Percentiles rank a stretch among this genome's conserved stretches.
phyloP scores from a whole-genome alignment of 2,888 invertebrate genomes.

The Choristoneura rosaceana region DNA sequence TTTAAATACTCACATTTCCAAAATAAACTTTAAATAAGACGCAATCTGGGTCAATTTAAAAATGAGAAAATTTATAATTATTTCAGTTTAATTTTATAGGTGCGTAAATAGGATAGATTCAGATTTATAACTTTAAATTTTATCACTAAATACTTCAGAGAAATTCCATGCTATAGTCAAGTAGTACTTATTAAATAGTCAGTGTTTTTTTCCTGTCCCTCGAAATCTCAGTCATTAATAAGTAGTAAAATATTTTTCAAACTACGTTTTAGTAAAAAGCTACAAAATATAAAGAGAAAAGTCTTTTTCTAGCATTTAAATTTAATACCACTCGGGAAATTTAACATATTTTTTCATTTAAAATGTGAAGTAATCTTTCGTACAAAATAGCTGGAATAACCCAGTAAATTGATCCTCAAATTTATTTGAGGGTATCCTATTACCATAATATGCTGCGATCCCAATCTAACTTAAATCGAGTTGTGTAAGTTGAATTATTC shows the following conservation, averaged over 20 bases:
- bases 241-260: too few relatives aligned
- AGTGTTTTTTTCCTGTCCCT: too few relatives aligned
- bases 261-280: not conserved
- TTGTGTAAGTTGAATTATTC: slow-evolving; percentile 23
- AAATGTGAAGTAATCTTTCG: not conserved
- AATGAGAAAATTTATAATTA: too few relatives aligned
- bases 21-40: too few relatives aligned
- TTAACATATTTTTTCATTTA: not conserved
- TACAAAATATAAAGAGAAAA: not conserved
- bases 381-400: slow-evolving; percentile 1
- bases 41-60: too few relatives aligned
- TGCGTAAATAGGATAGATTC: not conserved
- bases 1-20: too few relatives aligned
- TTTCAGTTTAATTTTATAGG: too few relatives aligned
- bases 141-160: not conserved
- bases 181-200: not conserved
- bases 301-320: not conserved
- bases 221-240: too few relatives aligned
- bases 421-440: slow-evolving; percentile 15
- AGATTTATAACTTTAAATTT: not conserved
- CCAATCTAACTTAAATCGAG: slow-evolving; percentile 28
- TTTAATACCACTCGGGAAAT: not conserved
- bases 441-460: slow-evolving; percentile 22
- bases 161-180: not conserved
- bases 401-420: slow-evolving; percentile 14